A percentile compares a stretch with the other conserved stretches of the same genome.
Evolutionary conservation across 2,888 invertebrate genomes (phyloP).

Genomic region (Euzophera pinguis): DNA sequence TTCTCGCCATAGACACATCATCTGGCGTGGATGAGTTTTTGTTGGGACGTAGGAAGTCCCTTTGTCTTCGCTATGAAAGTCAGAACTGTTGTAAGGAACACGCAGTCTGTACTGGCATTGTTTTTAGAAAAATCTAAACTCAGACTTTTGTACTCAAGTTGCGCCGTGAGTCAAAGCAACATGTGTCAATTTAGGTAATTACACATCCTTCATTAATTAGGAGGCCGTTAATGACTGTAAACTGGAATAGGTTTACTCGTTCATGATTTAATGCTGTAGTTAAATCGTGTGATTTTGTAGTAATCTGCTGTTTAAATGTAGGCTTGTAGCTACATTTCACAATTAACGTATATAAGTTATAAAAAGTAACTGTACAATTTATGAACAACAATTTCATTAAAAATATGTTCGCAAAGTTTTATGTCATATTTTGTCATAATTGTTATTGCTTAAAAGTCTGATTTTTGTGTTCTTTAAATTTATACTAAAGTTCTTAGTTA

Average conservation of each 20-base stretch:
- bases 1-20: slow-evolving; percentile 78
- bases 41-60: slow-evolving; percentile 72
- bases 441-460: too few relatives aligned
- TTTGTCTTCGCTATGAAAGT: slow-evolving; percentile 75
- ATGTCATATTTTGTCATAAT: too few relatives aligned
- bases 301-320: slow-evolving; percentile 40
- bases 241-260: slow-evolving; percentile 46
- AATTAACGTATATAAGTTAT: neutral
- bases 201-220: slow-evolving; percentile 59
- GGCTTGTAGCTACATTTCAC: slow-evolving; percentile 19
- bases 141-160: slow-evolving; percentile 47
- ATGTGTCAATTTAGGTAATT: slow-evolving; percentile 69
- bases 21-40: slow-evolving; percentile 77
- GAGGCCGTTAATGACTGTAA: slow-evolving; percentile 51
- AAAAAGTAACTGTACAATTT: too few relatives aligned
- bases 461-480: too few relatives aligned
- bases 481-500: too few relatives aligned
- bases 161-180: slow-evolving; percentile 50
- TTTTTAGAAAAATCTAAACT: slow-evolving; percentile 68
- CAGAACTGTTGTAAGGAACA: slow-evolving; percentile 75
- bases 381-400: too few relatives aligned
- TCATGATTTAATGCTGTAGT: slow-evolving; percentile 37
- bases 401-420: too few relatives aligned
- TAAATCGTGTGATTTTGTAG: slow-evolving; percentile 44
- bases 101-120: slow-evolving; percentile 61